A percentile compares a stretch with the other conserved stretches of the same genome.
Conservation (phyloP, 2,113 vertebrate species). For the Mastomys natalensis region DNA sequence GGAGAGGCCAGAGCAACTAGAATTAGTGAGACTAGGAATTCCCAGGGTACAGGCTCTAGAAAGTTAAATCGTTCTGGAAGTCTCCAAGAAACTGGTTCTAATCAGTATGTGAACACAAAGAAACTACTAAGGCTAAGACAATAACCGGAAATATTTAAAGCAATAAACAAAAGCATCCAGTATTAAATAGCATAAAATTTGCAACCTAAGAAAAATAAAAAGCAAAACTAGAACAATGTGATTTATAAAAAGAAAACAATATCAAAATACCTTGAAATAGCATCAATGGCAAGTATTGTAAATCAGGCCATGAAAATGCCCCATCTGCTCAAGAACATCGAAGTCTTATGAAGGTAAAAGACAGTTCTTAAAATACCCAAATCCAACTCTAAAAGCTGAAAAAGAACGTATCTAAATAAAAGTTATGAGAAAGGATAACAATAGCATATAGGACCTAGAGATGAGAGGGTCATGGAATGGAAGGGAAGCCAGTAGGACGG, state of each 20-base stretch:
- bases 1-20: background rate
- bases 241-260: background rate
- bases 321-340: background rate
- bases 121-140: background rate
- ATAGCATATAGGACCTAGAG: background rate
- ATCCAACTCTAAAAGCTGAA: conserved; percentile 7
- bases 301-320: background rate
- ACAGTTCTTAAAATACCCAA: background rate
- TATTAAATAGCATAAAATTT: background rate
- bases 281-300: background rate
- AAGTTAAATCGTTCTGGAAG: background rate
- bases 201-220: background rate
- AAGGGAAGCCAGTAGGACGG: background rate
- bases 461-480: background rate
- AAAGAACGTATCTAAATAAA: background rate
- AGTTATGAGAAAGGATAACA: background rate
- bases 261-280: background rate
- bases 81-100: background rate
- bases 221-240: background rate
- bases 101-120: background rate
- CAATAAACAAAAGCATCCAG: background rate
- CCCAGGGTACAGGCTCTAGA: background rate
- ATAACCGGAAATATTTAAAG: background rate
- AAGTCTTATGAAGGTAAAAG: background rate
- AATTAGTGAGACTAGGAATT: background rate